These are phyloP conservation scores for Drosophila paranaensis DNA, from an alignment of 2,888 invertebrate genomes.

Conservation along the genomic window DNA sequence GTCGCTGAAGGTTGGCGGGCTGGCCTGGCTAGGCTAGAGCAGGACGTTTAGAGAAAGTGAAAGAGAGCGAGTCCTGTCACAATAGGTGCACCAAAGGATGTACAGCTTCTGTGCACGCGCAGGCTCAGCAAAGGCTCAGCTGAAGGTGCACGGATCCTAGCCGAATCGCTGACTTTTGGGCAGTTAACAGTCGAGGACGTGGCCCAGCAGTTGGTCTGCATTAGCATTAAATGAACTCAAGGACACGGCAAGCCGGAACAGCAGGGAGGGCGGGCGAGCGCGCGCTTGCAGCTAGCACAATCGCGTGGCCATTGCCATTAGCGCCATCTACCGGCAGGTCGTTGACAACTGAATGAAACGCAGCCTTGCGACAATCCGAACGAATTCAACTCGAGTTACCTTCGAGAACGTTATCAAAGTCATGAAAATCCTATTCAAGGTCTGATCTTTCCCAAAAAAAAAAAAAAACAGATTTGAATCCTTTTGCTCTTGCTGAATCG, in stretches of 20 bases:
- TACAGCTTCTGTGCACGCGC: conserved; percentile 73
- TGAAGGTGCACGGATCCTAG: conserved; percentile 35
- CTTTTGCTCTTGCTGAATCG: conserved; percentile 6
- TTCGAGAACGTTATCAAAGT: background rate
- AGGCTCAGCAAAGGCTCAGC: conserved; percentile 14
- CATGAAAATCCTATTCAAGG: background rate
- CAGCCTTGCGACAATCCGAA: background rate
- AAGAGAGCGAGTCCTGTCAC: background rate
- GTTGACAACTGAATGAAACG: background rate
- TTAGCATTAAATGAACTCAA: conserved; percentile 56
- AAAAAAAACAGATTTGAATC: conserved; percentile 1
- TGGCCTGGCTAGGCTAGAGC: conserved; percentile 14
- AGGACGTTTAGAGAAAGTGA: background rate
- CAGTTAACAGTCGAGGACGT: conserved; percentile 58
- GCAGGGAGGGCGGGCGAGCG: conserved; percentile 2
- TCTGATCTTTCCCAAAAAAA: background rate
- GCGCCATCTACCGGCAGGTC: conserved; percentile 41
- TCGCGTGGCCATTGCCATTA: conserved; percentile 36
- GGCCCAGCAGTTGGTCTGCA: conserved; percentile 67
- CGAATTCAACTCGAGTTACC: background rate
- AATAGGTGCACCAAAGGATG: conserved; percentile 27
- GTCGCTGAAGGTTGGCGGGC: conserved; percentile 35
- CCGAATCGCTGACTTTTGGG: conserved; percentile 42
- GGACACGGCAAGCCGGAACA: conserved; percentile 21
- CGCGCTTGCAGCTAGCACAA: conserved; percentile 12